phyloP scores from a whole-genome alignment of 2,888 invertebrate genomes.

The Hipparchia sbordonii region DNA sequence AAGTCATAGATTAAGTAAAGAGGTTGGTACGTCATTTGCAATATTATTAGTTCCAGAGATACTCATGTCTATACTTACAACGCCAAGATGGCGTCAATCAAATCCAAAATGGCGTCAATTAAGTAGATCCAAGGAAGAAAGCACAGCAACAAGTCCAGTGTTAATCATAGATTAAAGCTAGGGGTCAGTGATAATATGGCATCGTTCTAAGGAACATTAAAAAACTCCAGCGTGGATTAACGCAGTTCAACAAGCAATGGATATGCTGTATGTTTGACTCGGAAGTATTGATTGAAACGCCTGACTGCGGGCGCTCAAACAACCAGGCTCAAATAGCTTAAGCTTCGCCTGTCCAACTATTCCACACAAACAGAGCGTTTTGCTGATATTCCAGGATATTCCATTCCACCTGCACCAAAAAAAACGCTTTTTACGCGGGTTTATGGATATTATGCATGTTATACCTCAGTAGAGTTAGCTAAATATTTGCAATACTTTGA shows the following conservation, averaged over 20 bases:
- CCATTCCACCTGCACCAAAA: not conserved
- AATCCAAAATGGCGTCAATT: no score
- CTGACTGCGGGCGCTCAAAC: constrained; percentile 10
- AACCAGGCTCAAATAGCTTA: constrained; percentile 18
- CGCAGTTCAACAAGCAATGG: not conserved
- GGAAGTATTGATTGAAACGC: constrained; percentile 19
- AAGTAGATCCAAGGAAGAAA: no score
- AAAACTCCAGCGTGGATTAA: not conserved
- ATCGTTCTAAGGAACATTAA: not conserved
- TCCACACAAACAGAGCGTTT: constrained; percentile 22
- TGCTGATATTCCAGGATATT: constrained; percentile 20
- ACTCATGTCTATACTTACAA: no score
- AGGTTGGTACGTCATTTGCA: no score
- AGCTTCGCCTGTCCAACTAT: constrained; percentile 5
- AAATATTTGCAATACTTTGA: no score
- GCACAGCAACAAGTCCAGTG: no score
- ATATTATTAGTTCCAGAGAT: no score
- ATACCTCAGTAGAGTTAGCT: not conserved
- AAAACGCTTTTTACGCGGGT: constrained; percentile 9
- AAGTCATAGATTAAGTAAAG: no score
- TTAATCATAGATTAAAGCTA: no score
- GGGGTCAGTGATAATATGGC: no score
- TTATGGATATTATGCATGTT: constrained; percentile 1
- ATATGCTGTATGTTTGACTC: not conserved
- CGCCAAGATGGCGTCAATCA: no score